These are phyloP conservation scores for Meiosimyza decipiens DNA, from an alignment of 2,888 invertebrate genomes.

Conservation along the genomic window DNA sequence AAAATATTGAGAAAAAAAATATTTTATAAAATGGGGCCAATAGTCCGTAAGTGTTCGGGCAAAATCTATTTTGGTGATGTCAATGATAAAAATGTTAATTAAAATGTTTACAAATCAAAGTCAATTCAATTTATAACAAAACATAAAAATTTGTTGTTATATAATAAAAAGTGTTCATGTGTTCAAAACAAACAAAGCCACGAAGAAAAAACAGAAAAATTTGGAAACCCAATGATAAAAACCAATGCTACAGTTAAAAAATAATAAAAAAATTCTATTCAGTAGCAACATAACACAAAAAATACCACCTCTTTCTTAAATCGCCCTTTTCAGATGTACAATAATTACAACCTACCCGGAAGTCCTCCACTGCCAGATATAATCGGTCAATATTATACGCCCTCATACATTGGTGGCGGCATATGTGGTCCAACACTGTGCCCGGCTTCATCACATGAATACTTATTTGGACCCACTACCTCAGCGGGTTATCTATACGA, in stretches of 20 bases:
- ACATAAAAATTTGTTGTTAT: slow-evolving; percentile 30
- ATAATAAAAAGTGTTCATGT: too few relatives aligned
- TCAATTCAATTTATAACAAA: background rate
- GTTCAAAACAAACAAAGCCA: slow-evolving; percentile 10
- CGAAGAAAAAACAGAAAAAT: slow-evolving; percentile 40
- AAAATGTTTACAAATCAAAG: background rate
- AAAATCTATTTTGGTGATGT: slow-evolving; percentile 66
- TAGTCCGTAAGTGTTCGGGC: slow-evolving; percentile 68
- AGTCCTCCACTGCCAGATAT: slow-evolving; percentile 67
- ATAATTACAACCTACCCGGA: slow-evolving; percentile 64
- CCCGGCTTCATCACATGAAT: slow-evolving; percentile 52
- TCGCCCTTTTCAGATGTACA: slow-evolving; percentile 68
- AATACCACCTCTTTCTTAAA: slow-evolving; percentile 54
- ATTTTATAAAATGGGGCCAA: slow-evolving; percentile 62
- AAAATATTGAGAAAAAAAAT: slow-evolving; percentile 38
- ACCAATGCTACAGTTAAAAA: background rate
- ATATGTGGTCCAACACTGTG: slow-evolving; percentile 40
- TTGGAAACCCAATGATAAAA: slow-evolving; percentile 18
- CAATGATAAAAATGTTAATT: slow-evolving; percentile 48
- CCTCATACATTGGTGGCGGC: slow-evolving; percentile 43
- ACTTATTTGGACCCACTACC: slow-evolving; percentile 58
- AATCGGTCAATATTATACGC: slow-evolving; percentile 63
- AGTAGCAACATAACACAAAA: slow-evolving; percentile 26
- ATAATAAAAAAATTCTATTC: background rate
- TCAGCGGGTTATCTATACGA: slow-evolving; percentile 59